A percentile compares a stretch with the other conserved stretches of the same genome.
phyloP scores from a whole-genome alignment of 1,140 invertebrate genomes.

The Choristoneura fumiferana region DNA sequence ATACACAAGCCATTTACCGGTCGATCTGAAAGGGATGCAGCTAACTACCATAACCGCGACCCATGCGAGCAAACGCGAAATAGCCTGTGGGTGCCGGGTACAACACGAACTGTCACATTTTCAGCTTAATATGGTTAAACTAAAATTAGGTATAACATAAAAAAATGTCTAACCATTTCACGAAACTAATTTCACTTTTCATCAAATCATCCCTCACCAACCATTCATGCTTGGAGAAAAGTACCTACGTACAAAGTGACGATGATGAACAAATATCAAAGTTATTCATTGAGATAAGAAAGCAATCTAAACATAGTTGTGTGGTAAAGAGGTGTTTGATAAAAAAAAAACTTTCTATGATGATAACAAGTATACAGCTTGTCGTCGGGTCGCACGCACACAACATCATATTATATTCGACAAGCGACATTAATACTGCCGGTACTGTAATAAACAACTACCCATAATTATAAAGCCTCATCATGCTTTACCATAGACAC shows the following conservation, averaged over 20 bases:
- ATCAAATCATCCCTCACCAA: neutral
- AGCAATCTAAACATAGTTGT: slow-evolving; percentile 33
- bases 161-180: no score
- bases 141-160: no score
- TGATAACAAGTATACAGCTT: slow-evolving; percentile 47
- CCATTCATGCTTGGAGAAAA: neutral
- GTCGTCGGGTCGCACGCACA: slow-evolving; percentile 43
- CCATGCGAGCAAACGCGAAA: no score
- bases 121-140: no score
- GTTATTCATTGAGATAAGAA: neutral
- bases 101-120: no score
- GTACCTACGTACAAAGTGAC: neutral
- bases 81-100: no score
- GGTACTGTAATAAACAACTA: slow-evolving; percentile 49
- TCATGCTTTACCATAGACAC: slow-evolving; percentile 66
- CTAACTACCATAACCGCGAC: no score
- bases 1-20: no score
- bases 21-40: no score
- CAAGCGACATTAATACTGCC: slow-evolving; percentile 62
- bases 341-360: slow-evolving; percentile 43
- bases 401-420: slow-evolving; percentile 38
- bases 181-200: no score
- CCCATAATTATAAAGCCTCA: slow-evolving; percentile 57
- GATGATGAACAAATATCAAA: slow-evolving; percentile 1
- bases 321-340: slow-evolving; percentile 28